Conservation (phyloP, 2,888 invertebrate species). For the Pristionchus japonicus region DNA sequence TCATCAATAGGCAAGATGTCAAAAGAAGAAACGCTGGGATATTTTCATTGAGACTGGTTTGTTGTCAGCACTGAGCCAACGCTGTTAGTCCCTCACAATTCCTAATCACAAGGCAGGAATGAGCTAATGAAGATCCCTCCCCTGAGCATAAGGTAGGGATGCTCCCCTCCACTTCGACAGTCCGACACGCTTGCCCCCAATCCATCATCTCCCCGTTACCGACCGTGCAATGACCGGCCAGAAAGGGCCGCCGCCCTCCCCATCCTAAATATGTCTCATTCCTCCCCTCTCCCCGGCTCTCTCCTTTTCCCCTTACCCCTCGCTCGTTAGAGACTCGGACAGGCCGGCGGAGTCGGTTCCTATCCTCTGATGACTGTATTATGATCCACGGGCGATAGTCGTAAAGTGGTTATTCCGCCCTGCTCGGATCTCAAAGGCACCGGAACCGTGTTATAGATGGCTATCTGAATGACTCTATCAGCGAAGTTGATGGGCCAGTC, state of each 20-base stretch:
- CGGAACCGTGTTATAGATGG: neutral
- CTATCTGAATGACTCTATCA: neutral
- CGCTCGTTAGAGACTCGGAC: no score
- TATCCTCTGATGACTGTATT: slow-evolving; percentile 33
- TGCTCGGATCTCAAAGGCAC: neutral
- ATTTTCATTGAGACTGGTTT: no score
- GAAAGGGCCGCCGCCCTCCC: slow-evolving; percentile 27
- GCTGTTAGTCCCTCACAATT: no score
- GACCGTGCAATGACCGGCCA: neutral
- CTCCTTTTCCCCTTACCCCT: no score
- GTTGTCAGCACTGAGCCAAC: no score
- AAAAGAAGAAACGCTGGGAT: no score
- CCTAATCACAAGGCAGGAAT: no score
- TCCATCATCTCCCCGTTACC: slow-evolving; percentile 36
- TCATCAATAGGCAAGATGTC: no score
- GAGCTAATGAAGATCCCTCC: neutral
- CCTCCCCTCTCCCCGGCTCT: no score
- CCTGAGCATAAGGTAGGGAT: neutral
- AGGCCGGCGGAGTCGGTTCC: neutral
- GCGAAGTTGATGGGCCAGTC: neutral
- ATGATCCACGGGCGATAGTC: slow-evolving; percentile 17
- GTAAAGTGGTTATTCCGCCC: slow-evolving; percentile 16
- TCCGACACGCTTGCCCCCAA: slow-evolving; percentile 13
- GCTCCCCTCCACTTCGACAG: neutral
- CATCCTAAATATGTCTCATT: slow-evolving; percentile 40